Conservation (phyloP, 2,888 invertebrate genomes). For the Drosophila nr. medialis region DNA sequence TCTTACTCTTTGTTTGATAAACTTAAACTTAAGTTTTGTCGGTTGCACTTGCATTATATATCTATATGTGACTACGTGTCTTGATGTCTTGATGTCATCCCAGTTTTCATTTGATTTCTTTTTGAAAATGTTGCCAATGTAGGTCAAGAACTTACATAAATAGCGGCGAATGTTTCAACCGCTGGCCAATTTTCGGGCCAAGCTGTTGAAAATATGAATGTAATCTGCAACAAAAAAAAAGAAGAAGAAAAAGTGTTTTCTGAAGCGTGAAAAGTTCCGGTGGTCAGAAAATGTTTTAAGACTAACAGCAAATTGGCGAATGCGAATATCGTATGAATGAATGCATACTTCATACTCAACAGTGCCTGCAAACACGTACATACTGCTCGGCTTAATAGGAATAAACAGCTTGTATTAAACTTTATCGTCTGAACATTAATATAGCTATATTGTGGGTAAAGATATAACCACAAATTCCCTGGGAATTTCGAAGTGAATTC, state of each 20-base stretch:
- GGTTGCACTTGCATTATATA: constrained; percentile 2
- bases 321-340: background rate
- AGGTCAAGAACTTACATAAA: constrained; percentile 56
- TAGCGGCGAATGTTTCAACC: constrained; percentile 39
- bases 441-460: too few relatives aligned
- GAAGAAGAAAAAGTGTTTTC: constrained; percentile 18
- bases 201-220: constrained; percentile 49
- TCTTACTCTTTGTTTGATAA: background rate
- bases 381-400: background rate
- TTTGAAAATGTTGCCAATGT: constrained; percentile 27
- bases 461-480: background rate
- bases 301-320: constrained; percentile 11
- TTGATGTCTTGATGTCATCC: constrained; percentile 9
- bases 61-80: constrained; percentile 4
- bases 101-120: constrained; percentile 7
- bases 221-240: constrained; percentile 26
- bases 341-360: background rate
- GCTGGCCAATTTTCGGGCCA: constrained; percentile 46
- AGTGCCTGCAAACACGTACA: constrained; percentile 3
- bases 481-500: background rate
- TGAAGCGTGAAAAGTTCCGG: constrained; percentile 47
- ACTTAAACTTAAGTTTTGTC: constrained; percentile 6
- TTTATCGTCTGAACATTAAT: constrained; percentile 1
- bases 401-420: background rate
- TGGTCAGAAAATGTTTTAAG: constrained; percentile 22